phyloP scores from a whole-genome alignment of 2,888 invertebrate species.

The Lapara coniferarum region DNA sequence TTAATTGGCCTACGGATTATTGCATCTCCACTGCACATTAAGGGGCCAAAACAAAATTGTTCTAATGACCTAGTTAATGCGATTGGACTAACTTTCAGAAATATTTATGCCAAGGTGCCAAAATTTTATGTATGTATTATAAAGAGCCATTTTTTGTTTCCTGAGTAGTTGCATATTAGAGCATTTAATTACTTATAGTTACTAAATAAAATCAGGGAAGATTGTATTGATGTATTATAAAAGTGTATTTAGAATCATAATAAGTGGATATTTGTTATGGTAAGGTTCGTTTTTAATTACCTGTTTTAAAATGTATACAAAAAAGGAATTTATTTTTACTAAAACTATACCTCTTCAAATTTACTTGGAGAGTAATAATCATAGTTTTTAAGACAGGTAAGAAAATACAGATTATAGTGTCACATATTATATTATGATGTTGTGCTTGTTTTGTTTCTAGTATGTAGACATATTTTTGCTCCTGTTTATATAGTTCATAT shows the following conservation, averaged over 20 bases:
- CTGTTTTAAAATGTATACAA: too few species aligned
- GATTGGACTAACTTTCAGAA: conserved; percentile 40
- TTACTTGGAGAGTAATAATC: too few species aligned
- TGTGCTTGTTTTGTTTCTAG: conserved; percentile 11
- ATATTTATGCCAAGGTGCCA: conserved; percentile 31
- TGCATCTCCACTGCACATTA: conserved; percentile 35
- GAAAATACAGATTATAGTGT: neutral
- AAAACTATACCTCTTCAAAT: too few species aligned
- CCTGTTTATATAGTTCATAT: neutral
- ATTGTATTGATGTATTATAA: neutral
- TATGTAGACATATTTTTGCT: conserved; percentile 7
- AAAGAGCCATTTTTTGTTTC: neutral
- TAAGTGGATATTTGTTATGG: neutral
- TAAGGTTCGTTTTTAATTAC: too few species aligned
- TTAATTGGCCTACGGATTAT: conserved; percentile 43
- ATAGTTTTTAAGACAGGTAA: too few species aligned
- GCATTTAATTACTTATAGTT: neutral
- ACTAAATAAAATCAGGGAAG: neutral
- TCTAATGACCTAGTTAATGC: conserved; percentile 36
- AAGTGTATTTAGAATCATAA: neutral
- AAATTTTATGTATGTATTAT: conserved; percentile 9
- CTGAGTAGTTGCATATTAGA: neutral
- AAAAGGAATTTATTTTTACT: too few species aligned
- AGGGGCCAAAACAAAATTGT: conserved; percentile 48
- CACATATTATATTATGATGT: neutral